Conservation (phyloP, 2,888 invertebrate species). For the Apantesis nais region DNA sequence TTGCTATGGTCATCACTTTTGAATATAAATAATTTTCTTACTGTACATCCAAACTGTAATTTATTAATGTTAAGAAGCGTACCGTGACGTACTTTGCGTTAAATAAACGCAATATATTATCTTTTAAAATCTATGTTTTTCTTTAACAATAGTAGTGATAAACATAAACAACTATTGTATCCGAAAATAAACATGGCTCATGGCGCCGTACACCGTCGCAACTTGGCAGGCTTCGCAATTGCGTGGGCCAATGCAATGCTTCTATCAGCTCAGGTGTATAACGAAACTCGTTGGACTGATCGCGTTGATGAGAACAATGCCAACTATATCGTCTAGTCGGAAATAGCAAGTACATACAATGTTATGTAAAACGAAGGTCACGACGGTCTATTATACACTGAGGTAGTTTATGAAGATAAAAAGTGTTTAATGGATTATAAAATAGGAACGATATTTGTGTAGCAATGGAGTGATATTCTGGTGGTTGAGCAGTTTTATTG, state of each 20-base stretch:
- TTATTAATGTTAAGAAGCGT: conserved; percentile 1
- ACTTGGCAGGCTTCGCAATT: conserved; percentile 63
- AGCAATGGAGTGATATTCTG: neutral
- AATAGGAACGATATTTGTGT: neutral
- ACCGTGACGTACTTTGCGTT: neutral
- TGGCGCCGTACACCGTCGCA: conserved; percentile 56
- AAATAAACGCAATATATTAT: neutral
- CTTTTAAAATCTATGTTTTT: conserved; percentile 2
- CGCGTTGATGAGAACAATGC: conserved; percentile 28
- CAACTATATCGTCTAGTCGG: conserved; percentile 20
- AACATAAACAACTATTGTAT: conserved; percentile 37
- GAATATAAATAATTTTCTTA: neutral
- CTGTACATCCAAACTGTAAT: conserved; percentile 1
- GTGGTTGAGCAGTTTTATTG: neutral
- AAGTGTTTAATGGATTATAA: neutral
- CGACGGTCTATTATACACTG: neutral
- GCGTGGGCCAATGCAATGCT: conserved; percentile 48
- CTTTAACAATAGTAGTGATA: conserved; percentile 8
- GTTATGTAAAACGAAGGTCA: conserved; percentile 14
- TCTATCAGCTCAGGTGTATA: conserved; percentile 52
- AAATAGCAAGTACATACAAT: conserved; percentile 23
- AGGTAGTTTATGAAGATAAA: neutral
- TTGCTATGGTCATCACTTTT: neutral
- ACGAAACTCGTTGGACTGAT: conserved; percentile 25
- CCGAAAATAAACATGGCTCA: conserved; percentile 54